phyloP scores from a whole-genome alignment of 2,797 vertebrate species.

The Enteromius anoplus region DNA sequence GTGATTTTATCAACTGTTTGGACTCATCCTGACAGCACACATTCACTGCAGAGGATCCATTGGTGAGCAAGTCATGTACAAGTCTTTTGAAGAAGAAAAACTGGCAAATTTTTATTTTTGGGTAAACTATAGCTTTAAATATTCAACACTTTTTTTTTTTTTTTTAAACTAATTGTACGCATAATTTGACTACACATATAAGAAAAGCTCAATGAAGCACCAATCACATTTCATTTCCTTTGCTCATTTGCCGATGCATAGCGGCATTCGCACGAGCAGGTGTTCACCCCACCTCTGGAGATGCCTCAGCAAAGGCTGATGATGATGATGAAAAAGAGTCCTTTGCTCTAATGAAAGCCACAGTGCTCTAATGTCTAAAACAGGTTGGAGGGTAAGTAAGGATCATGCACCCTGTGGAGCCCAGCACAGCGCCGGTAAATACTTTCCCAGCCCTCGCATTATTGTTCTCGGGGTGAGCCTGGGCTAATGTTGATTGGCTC shows the following conservation, averaged over 20 bases:
- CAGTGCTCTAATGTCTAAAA: constrained; percentile 54
- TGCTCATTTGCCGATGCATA: constrained; percentile 16
- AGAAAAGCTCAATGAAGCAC: constrained; percentile 29
- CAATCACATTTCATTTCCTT: constrained; percentile 14
- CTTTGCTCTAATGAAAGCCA: constrained; percentile 48
- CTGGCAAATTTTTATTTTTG: not conserved
- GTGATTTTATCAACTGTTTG: not conserved
- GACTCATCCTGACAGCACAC: not conserved
- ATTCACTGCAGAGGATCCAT: not conserved
- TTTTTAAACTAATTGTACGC: constrained; percentile 9
- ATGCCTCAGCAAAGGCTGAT: constrained; percentile 30
- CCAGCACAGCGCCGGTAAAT: constrained; percentile 50
- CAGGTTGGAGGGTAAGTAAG: constrained; percentile 59
- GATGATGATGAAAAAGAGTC: constrained; percentile 50
- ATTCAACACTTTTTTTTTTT: not conserved
- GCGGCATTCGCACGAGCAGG: constrained; percentile 33
- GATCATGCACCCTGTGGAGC: constrained; percentile 54
- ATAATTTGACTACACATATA: not conserved
- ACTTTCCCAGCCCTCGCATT: constrained; percentile 46
- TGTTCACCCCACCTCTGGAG: constrained; percentile 49
- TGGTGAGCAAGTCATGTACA: not conserved
- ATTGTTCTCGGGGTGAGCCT: constrained; percentile 54
- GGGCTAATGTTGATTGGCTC: constrained; percentile 55
- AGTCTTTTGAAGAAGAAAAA: not conserved
- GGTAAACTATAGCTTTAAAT: not conserved